These are phyloP conservation scores for Rambutsinella grinnellia DNA, from an alignment of 2,888 invertebrate genomes.

Conservation along the genomic window DNA sequence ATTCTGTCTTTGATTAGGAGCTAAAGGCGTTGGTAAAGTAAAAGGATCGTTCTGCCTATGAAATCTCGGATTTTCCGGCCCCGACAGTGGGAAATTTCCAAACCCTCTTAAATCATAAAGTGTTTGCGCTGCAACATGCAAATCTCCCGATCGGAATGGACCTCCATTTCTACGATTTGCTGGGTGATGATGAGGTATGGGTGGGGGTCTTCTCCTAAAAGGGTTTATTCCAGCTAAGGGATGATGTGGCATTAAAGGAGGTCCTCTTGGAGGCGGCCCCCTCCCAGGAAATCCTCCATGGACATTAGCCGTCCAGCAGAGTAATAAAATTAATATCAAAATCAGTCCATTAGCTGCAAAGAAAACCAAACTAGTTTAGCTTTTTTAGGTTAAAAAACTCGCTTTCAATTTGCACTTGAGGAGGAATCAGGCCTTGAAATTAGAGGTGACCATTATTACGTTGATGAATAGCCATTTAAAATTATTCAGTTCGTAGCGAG, in stretches of 20 bases:
- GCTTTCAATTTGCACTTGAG: too few relatives aligned
- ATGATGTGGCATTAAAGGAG: constrained; percentile 40
- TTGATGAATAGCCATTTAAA: too few relatives aligned
- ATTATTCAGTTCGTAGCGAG: too few relatives aligned
- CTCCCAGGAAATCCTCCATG: constrained; percentile 43
- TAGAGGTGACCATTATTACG: too few relatives aligned
- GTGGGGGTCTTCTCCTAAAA: constrained; percentile 19
- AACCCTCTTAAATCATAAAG: constrained; percentile 64
- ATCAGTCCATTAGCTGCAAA: constrained; percentile 47
- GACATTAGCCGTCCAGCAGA: constrained; percentile 22
- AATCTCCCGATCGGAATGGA: too few relatives aligned
- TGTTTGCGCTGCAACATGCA: constrained; percentile 62
- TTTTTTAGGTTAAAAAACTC: too few relatives aligned
- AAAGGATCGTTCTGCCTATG: constrained; percentile 57
- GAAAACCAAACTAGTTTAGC: too few relatives aligned
- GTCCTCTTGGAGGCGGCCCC: constrained; percentile 32
- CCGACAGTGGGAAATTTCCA: constrained; percentile 49
- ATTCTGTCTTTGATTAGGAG: constrained; percentile 9
- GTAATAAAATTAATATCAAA: constrained; percentile 43
- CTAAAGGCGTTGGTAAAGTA: constrained; percentile 41
- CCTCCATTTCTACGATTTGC: not conserved
- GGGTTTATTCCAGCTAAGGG: constrained; percentile 21
- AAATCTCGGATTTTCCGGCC: constrained; percentile 51
- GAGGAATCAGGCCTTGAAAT: too few relatives aligned
- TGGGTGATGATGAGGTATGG: constrained; percentile 25